Evolutionary conservation across 2,113 vertebrate species (phyloP), one percentile per base, ranked within the genome.

Genomic region (Toxotes jaculatrix): DNA sequence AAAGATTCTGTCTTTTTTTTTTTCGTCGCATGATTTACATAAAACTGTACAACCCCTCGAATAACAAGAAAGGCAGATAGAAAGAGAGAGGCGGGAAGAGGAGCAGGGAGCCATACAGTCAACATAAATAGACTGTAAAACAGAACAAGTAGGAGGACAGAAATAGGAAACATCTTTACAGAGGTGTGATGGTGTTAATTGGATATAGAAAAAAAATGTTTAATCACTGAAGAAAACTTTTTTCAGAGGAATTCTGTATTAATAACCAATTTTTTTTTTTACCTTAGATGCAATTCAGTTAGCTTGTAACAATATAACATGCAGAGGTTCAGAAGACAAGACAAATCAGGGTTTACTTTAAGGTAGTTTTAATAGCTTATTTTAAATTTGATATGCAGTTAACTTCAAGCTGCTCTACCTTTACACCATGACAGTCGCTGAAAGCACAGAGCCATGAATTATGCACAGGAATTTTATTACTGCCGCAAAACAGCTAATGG

Each of bases 401-500:
- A 91, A 87, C 72, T 85, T 80, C 67, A 77, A 84, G 68, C 82
- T 75, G 76, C 82, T 83, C 80, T 67, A 85, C 79, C 83, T 90
- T 84, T 79, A 84, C 78, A 74, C 67, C 74, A 60, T 69, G 84
- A 84, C 83, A 74, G 56, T 77, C 16, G 43, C 63, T 86, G 82
- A 79, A 57, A 87, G 81, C 87, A 81, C n/a, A 68, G 31, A 68
- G 64, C 34, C 56, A 86, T 92, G 74, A 91, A 92, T 93, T 88
- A 88, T 88, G 81, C 87, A 87, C 78, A 57, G 61, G 72, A 82
- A 65, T 84, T 90, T 82, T 90, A 89, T 87, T 83, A 84, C 85
- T 67, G 87, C 87, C 55, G 34, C 88, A 87, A 88, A 92, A 92
- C 84, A 82, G 85, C 89, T 92, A 90, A 90, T 90, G 88, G 87